Evolutionary conservation across 2,113 vertebrate species (phyloP).

Genomic region (Platanista minor): DNA sequence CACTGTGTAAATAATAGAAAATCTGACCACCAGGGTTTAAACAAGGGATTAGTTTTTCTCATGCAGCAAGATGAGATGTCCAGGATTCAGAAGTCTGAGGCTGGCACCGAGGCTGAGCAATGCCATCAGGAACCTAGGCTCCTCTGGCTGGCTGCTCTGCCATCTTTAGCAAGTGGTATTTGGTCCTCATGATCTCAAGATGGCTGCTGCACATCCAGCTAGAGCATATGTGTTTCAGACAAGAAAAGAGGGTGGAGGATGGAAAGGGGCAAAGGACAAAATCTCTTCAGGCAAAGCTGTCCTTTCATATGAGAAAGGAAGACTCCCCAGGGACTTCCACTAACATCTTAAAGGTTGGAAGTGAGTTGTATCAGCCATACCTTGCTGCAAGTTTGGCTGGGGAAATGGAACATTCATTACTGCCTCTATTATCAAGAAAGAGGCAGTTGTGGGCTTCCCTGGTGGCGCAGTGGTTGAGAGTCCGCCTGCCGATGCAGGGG

Average conservation of each 20-base stretch:
- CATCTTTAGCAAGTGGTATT: rapidly evolving
- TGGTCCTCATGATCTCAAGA: neutral
- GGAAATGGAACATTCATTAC: neutral
- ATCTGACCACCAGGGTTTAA: neutral
- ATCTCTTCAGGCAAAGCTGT: neutral
- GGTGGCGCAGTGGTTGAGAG: no score
- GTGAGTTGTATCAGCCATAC: neutral
- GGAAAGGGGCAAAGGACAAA: neutral
- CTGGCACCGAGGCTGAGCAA: neutral
- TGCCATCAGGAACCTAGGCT: neutral
- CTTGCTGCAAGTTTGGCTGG: neutral
- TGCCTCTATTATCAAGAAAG: neutral
- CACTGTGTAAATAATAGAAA: neutral
- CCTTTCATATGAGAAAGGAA: neutral
- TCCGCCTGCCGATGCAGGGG: no score
- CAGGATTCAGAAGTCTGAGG: neutral
- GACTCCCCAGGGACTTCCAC: neutral
- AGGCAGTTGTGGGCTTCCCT: no score
- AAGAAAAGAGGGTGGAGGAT: neutral
- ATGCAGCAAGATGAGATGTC: neutral
- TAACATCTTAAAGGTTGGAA: neutral
- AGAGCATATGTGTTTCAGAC: neutral
- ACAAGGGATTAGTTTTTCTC: neutral
- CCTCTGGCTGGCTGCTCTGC: neutral
- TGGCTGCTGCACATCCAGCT: neutral